A percentile compares a stretch with the other conserved stretches of the same genome.
These are phyloP conservation scores for Drosophila lini DNA, from an alignment of 1,140 invertebrate genomes.

Conservation along the genomic window DNA sequence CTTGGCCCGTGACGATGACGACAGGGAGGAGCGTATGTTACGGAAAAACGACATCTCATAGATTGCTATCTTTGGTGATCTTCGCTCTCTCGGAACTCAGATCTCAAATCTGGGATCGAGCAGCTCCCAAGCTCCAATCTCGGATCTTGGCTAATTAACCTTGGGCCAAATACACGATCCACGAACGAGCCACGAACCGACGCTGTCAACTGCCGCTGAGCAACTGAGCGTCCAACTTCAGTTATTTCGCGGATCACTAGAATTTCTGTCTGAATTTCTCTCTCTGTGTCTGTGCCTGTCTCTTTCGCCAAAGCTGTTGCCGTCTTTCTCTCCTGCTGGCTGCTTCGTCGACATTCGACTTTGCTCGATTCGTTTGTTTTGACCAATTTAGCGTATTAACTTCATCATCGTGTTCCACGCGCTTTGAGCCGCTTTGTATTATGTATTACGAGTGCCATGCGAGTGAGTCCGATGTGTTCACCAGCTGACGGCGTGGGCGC, in stretches of 20 bases:
- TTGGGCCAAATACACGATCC: constrained; percentile 31
- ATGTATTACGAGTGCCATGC: constrained; percentile 16
- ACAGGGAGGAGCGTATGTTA: constrained; percentile 75
- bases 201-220: constrained; percentile 65
- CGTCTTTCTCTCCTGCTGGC: constrained; percentile 11
- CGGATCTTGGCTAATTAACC: constrained; percentile 34
- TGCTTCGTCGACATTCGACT: constrained; percentile 31
- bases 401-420: constrained; percentile 62
- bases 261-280: constrained; percentile 51
- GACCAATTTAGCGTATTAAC: constrained; percentile 78
- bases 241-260: constrained; percentile 76
- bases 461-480: constrained; percentile 13
- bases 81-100: constrained; percentile 16
- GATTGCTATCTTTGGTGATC: constrained; percentile 23
- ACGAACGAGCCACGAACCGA: constrained; percentile 35
- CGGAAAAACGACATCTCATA: constrained; percentile 80
- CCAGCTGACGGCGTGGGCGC: constrained; percentile 55
- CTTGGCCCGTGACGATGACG: constrained; percentile 72
- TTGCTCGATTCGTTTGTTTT: constrained; percentile 66
- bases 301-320: constrained; percentile 14
- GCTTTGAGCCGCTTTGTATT: constrained; percentile 40
- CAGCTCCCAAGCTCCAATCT: constrained; percentile 25
- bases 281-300: constrained; percentile 7
- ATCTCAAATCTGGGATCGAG: constrained; percentile 14
- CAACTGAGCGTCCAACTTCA: constrained; percentile 71